Evolutionary conservation across 2,113 vertebrate genomes (phyloP).

Genomic region (Echinops telfairi): DNA sequence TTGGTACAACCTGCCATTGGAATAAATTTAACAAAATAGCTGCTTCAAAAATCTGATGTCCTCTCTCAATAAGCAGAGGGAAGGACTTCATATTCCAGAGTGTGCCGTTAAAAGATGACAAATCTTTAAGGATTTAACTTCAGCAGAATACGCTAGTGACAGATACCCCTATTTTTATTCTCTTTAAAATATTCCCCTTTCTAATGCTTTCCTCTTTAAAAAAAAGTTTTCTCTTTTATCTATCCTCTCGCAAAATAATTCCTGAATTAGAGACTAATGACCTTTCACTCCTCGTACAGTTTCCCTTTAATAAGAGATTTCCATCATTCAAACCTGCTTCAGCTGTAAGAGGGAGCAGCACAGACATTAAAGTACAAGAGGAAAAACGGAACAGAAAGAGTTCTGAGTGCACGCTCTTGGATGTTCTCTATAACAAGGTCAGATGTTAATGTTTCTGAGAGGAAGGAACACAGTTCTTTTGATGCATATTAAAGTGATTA

Average conservation of each 20-base stretch:
- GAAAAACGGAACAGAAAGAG: background rate
- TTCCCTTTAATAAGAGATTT: background rate
- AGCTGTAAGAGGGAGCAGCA: background rate
- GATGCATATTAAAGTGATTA: background rate
- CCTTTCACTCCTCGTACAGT: background rate
- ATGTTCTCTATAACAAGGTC: slow-evolving; percentile 5
- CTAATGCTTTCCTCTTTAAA: background rate
- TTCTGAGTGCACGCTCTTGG: background rate
- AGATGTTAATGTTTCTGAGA: background rate
- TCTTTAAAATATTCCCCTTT: background rate
- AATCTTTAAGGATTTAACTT: background rate
- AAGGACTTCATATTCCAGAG: background rate
- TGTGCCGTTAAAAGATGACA: background rate
- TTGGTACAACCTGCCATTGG: background rate
- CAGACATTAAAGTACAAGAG: background rate
- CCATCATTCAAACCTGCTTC: slow-evolving; percentile 8
- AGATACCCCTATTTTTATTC: background rate
- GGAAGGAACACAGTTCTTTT: background rate
- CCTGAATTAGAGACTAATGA: slow-evolving; percentile 16
- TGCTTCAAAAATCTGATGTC: background rate
- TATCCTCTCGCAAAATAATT: background rate
- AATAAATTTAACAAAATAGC: background rate
- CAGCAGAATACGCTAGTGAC: background rate
- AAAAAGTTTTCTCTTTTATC: slow-evolving; percentile 29
- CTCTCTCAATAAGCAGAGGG: background rate